A percentile compares a stretch with the other conserved stretches of the same genome.
These are phyloP conservation scores for Drosophila kambysellisi DNA, from an alignment of 2,888 invertebrate genomes.

Conservation along the genomic window DNA sequence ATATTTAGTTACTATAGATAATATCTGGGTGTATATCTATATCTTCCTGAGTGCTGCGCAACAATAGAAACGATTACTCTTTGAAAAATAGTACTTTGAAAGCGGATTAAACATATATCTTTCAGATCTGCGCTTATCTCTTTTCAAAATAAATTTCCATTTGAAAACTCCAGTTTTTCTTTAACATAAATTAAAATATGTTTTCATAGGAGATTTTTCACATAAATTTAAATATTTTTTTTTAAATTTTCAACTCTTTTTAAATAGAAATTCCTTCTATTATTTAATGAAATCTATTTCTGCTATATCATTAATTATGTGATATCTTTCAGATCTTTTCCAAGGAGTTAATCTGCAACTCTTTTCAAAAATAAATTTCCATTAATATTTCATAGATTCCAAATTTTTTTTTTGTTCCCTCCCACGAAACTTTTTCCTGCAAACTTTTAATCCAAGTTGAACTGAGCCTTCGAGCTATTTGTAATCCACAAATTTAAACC, in stretches of 20 bases:
- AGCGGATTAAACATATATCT: not conserved
- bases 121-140: too few species aligned
- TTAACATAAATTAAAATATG: too few species aligned
- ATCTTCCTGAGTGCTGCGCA: not conserved
- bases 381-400: conserved; percentile 7
- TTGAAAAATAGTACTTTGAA: not conserved
- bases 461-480: conserved; percentile 12
- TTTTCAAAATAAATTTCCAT: too few species aligned
- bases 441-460: not conserved
- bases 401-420: not conserved
- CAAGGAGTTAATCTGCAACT: not conserved
- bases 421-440: not conserved
- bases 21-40: not conserved
- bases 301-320: not conserved
- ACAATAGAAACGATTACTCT: not conserved
- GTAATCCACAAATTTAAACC: conserved; percentile 26
- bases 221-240: not conserved
- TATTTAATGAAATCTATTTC: not conserved
- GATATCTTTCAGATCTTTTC: not conserved
- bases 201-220: not conserved
- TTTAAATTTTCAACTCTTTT: not conserved
- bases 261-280: not conserved
- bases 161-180: too few species aligned
- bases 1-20: not conserved
- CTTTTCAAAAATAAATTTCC: not conserved